Evolutionary conservation across 2,888 invertebrate species (phyloP), one percentile per base, ranked within the genome.

Genomic region (Salticus scenicus): DNA sequence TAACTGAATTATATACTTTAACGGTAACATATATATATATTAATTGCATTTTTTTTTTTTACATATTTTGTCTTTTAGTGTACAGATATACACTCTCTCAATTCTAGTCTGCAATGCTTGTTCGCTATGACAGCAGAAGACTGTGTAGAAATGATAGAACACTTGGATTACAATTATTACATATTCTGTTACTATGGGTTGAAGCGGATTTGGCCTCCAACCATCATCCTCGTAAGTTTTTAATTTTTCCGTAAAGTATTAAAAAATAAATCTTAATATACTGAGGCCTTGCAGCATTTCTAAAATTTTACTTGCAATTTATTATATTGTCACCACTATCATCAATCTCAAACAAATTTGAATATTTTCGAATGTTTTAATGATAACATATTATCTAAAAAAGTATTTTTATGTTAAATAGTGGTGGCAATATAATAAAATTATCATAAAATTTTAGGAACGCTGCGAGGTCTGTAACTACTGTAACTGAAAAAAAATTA

Each of bases 111-210:
- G 5, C 88, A 89, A 24, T 92, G 92, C 88, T n/a, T 88, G 5
- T 92, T 92, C 89, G 90, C 91, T 4, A 89, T 89, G 31, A 87
- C 85, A 2, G 90, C 90, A 14, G 89, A 89, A 27, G 90, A 90
- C 87, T 92, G 92, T 88, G 88, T 89, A n/a, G 89, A 90, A 17
- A 90, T 90, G 30, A 90, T 91, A 31, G 91, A 91, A 0, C 90
- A 91, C 76, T 87, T 92, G 7, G 90, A 91, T 88, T 92, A 92
- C 89, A 90, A 90, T 2, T 67, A 89, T 27, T 89, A 91, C 67
- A 88, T 91, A 8, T 92, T 91, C 89, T 92, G 92, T 87, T 84
- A 88, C 28, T 89, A 91, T 57, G 73, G 88, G 0, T 75, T 88
- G 1, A 41, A 66, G 0, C 57, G 47, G 20, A 69, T 85, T 30